Evolutionary conservation across 2,888 invertebrate species (phyloP), one percentile per base, ranked within the genome.

Genomic region (Agonopterix arenella): DNA sequence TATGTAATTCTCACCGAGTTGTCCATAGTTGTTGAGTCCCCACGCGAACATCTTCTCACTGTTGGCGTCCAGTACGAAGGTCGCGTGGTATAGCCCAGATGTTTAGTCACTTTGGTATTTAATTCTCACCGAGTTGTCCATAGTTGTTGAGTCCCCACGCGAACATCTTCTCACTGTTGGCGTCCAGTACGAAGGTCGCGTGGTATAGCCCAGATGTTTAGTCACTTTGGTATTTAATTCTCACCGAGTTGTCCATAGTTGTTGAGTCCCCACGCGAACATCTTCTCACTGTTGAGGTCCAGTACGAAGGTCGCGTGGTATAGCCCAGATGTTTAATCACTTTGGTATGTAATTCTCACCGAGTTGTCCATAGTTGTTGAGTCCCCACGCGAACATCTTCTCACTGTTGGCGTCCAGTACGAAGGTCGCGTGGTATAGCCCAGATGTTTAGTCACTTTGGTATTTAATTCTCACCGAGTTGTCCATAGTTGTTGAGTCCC

Each of bases 71-170:
- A 16, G 16, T 2, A 16, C 16, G 16, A 16, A 1, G 16, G 16
- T 16, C 16, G 16, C 16, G 16, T 16, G 16, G 16, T 16, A 16
- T 16, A 16, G 16, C 16, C n/a, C n/a, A n/a, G n/a, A n/a, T n/a
- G n/a, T n/a, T n/a, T 1, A 16, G 16, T 16, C 16, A 16, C 16
- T 16, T 16, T 16, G 16, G 16, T 16, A 16, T 16, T 1, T 16
- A 16, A 16, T 9, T 40, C 68, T 84, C 68, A 91, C 97, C 98
- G 52, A 99, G 90, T 76, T 99, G 99, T 68, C 93, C 92, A 71
- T 97, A 98, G 82, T 99, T 99, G 82, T 99, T 99, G 48, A 99
- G 91, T 4, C 98, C 97, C 84, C 94, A 97, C 0, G 95, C 97
- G 80, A 94, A 95, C 60, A 98, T 91, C 45, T 92, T 91, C 36